Conservation (phyloP, 2,888 invertebrate species). For the Caenorhabditis uteleia region DNA sequence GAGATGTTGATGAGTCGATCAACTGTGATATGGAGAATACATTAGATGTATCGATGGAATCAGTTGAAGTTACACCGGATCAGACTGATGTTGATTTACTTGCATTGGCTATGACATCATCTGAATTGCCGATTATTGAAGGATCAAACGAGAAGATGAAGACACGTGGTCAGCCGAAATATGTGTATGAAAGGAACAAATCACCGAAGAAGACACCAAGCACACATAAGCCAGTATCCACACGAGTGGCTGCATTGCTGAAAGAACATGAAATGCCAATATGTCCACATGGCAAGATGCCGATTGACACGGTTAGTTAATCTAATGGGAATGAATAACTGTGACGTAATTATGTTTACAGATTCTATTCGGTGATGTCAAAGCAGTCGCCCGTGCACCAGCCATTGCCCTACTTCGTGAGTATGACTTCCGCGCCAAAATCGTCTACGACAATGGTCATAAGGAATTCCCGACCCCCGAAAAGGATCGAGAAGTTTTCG, state of each 20-base stretch:
- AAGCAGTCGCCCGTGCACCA: conserved; percentile 54
- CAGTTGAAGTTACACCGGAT: background rate
- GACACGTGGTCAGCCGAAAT: background rate
- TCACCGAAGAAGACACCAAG: conserved; percentile 5
- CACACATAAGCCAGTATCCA: conserved; percentile 8
- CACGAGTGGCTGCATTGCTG: conserved; percentile 30
- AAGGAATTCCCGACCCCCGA: conserved; percentile 22
- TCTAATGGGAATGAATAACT: conserved; percentile 46
- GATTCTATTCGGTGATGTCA: conserved; percentile 58
- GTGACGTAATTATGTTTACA: conserved; percentile 19
- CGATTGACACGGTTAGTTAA: conserved; percentile 49
- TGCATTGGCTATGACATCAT: conserved; percentile 20
- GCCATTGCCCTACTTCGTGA: conserved; percentile 46
- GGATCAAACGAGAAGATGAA: background rate
- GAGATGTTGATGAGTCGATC: background rate
- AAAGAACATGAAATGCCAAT: conserved; percentile 32
- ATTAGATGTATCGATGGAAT: background rate
- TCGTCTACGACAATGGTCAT: conserved; percentile 17
- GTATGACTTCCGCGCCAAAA: conserved; percentile 37
- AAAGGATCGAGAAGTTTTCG: conserved; percentile 18
- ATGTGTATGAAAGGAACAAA: conserved; percentile 5
- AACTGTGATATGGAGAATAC: background rate
- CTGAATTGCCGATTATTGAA: conserved; percentile 17
- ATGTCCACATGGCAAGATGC: conserved; percentile 59
- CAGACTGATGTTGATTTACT: conserved; percentile 22